These are phyloP conservation scores for Tetramorium simillimum DNA, from an alignment of 1,140 invertebrate genomes.

Conservation along the genomic window DNA sequence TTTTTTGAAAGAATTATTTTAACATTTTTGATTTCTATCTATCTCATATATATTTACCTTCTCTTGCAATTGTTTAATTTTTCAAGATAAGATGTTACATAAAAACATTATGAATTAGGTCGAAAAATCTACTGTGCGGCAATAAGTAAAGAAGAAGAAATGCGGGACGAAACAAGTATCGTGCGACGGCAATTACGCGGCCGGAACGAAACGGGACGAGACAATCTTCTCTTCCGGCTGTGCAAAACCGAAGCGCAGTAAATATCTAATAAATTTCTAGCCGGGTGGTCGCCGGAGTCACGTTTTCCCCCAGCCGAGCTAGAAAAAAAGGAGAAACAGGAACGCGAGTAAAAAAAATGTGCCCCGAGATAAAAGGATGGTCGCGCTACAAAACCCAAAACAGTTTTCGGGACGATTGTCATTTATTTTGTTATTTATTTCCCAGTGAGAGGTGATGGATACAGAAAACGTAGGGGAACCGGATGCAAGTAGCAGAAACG, in stretches of 20 bases:
- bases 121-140: neutral
- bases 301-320: slow-evolving; percentile 71
- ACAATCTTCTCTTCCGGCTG: slow-evolving; percentile 75
- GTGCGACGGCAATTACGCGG: slow-evolving; percentile 27
- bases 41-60: neutral
- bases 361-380: slow-evolving; percentile 66
- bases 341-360: slow-evolving; percentile 54
- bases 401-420: slow-evolving; percentile 83
- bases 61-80: neutral
- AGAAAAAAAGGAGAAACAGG: slow-evolving; percentile 48
- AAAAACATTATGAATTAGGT: slow-evolving; percentile 10
- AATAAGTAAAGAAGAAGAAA: slow-evolving; percentile 16
- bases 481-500: slow-evolving; percentile 7
- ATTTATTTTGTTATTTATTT: slow-evolving; percentile 85
- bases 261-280: slow-evolving; percentile 85
- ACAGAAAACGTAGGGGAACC: slow-evolving; percentile 44
- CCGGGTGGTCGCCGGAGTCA: slow-evolving; percentile 78
- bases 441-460: slow-evolving; percentile 65
- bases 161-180: slow-evolving; percentile 22
- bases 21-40: neutral
- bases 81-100: neutral
- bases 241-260: slow-evolving; percentile 82
- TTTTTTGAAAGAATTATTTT: neutral
- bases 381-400: slow-evolving; percentile 83
- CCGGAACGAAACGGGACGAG: slow-evolving; percentile 71